Base-by-base conservation (phyloP, 37 sponge, comb jelly and placozoan species). In the Diacarnus erythraeanus region DNA sequence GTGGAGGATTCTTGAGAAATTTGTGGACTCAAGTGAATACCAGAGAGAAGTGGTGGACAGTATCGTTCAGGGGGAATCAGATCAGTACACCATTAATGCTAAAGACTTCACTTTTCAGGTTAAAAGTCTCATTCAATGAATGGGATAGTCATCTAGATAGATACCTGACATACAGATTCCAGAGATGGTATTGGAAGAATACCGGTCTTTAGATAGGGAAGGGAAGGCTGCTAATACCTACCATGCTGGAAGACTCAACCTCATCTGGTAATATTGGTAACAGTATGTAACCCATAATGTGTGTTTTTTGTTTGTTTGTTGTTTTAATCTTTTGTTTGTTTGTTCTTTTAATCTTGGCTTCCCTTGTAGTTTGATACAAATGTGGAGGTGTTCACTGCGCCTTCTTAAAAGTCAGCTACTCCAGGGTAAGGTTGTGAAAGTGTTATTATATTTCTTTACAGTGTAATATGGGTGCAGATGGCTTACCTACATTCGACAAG, bases 241-340 rank as follows among this genome's bases (percentile, higher is more conserved):
- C 44, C 58, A 79, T 25, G 75, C 34, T 33, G 90, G 90, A 18
- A 79, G 84, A 54, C 80, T 84, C 37, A 83, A 85, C 64, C 38
- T 89, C 22, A 9, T 74, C 33, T 72, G 90, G 90, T 89, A 72
- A n/a, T n/a, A n/a, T n/a, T n/a, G n/a, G n/a, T n/a, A n/a, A n/a
- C n/a, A n/a, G n/a, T n/a, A n/a, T n/a, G n/a, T n/a, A n/a, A n/a
- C n/a, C n/a, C n/a, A n/a, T n/a, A n/a, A n/a, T n/a, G n/a, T n/a
- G n/a, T n/a, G n/a, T n/a, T n/a, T n/a, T n/a, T n/a, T n/a, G n/a
- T n/a, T n/a, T n/a, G n/a, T n/a, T n/a, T n/a, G n/a, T n/a, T n/a
- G n/a, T n/a, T n/a, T n/a, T n/a, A n/a, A n/a, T n/a, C n/a, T n/a
- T n/a, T n/a, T n/a, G n/a, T n/a, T n/a, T n/a, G n/a, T n/a, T n/a